Evolutionary conservation across 23 tunicate genomes (phyloP).

Genomic region (Phallusia fumigata): DNA sequence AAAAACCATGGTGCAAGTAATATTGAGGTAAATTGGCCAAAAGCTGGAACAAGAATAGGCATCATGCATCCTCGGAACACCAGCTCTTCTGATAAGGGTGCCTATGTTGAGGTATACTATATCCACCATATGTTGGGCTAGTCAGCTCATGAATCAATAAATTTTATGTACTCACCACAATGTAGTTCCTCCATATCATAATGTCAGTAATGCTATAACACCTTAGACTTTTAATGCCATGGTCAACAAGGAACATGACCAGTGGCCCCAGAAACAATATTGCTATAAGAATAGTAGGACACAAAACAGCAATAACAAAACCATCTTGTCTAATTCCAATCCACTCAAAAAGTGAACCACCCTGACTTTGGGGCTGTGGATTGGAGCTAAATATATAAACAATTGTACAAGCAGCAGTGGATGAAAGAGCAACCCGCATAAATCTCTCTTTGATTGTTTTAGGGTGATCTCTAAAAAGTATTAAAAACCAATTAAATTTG

Average conservation of each 20-base stretch:
- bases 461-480: conserved; percentile 70
- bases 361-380: not conserved
- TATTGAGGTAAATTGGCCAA: conserved; percentile 58
- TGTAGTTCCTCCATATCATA: conserved; percentile 72
- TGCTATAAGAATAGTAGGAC: conserved; percentile 49
- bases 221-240: conserved; percentile 34
- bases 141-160: not conserved
- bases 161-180: conserved; percentile 65
- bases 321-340: conserved; percentile 61
- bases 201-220: conserved; percentile 37
- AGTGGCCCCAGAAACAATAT: conserved; percentile 78
- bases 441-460: conserved; percentile 74
- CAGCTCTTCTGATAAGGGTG: conserved; percentile 90
- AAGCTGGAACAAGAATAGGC: conserved; percentile 73
- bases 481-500: no score
- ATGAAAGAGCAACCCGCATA: conserved; percentile 55
- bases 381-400: conserved; percentile 32
- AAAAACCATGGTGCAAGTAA: conserved; percentile 90
- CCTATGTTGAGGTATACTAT: conserved; percentile 27
- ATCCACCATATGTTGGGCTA: not conserved
- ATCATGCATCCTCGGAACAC: conserved; percentile 91
- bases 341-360: conserved; percentile 52
- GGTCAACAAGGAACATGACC: conserved; percentile 57
- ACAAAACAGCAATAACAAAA: conserved; percentile 28
- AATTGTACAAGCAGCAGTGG: conserved; percentile 24